Base-by-base conservation (phyloP, 2,113 vertebrate species). In the Leptobrachium leishanense region DNA sequence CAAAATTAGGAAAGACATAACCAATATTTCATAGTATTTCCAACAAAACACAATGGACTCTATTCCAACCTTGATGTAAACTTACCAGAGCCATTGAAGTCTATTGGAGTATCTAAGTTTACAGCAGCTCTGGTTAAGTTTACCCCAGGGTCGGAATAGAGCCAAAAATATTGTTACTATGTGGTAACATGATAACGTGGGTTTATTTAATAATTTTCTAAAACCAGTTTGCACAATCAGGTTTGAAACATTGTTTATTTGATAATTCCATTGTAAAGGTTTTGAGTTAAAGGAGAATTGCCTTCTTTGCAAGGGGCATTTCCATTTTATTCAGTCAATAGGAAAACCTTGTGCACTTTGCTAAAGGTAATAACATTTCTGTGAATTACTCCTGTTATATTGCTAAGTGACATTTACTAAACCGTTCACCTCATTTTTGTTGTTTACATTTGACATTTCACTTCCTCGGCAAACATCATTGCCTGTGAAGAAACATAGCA, bases 391-490 rank as follows among this genome's bases (percentile, higher is more conserved):
- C 70, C 77, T 80, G 77, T 74, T 80, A 68, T 74, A 74, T 71
- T 80, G 77, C 71, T 80, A 80, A 80, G 71, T 80, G 77, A 80
- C 77, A 80, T 80, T 80, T 80, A 80, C 77, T 63, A 55, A 59
- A 67, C 63, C 59, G 77, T 74, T 74, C 77, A 80, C 77, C 64
- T 80, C 54, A 68, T 80, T 50, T 74, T 53, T 59, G 64, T 43
- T 50, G 42, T 74, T 80, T 80, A 74, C 71, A 54, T 74, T 59
- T 80, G 77, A 80, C 77, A 80, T 80, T 80, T 80, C 71, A 10
- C 71, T 74, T 44, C 63, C 43, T 80, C 3, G 59, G 41, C 71
- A 68, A 68, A 67, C 20, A 74, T 63, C 74, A 64, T 62, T 55
- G 54, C 70, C 40, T 80, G 63, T 80, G 71, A 74, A 59, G 77